Conservation (phyloP, 2,113 vertebrate species). For the Sylvietta virens region DNA sequence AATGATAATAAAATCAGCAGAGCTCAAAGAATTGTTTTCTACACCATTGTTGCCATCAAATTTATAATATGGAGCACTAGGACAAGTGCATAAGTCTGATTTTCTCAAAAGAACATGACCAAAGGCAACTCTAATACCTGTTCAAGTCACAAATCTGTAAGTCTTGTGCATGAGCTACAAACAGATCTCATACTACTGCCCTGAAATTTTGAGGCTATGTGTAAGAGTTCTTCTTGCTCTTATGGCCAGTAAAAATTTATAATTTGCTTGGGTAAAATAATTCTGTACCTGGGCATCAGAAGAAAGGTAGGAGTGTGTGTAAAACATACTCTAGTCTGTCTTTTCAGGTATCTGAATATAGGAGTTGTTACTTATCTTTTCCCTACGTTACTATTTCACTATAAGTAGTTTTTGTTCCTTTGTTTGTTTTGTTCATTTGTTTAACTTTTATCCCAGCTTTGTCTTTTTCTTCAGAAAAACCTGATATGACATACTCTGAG, state of each 20-base stretch:
- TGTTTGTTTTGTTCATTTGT: not conserved
- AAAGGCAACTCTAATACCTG: not conserved
- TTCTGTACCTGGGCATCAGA: not conserved
- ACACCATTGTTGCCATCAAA: not conserved
- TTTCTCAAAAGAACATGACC: not conserved
- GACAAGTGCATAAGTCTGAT: not conserved
- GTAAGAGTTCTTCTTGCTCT: not conserved
- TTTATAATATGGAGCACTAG: not conserved
- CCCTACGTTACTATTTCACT: not conserved
- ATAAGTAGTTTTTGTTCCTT: not conserved
- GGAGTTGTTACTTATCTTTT: not conserved
- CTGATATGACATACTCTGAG: not conserved
- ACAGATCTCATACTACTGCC: not conserved
- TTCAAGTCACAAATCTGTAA: not conserved
- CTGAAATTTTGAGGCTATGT: not conserved
- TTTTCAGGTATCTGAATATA: not conserved
- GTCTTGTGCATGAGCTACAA: not conserved
- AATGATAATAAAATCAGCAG: not conserved
- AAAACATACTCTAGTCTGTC: not conserved
- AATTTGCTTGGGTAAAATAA: not conserved
- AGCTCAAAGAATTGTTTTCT: not conserved
- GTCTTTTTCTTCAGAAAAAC: constrained; percentile 31
- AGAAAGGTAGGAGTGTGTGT: not conserved
- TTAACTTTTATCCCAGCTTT: not conserved
- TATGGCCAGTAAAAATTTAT: not conserved